These are phyloP conservation scores for Columba livia DNA, from an alignment of 2,113 vertebrate genomes.

Conservation along the genomic window DNA sequence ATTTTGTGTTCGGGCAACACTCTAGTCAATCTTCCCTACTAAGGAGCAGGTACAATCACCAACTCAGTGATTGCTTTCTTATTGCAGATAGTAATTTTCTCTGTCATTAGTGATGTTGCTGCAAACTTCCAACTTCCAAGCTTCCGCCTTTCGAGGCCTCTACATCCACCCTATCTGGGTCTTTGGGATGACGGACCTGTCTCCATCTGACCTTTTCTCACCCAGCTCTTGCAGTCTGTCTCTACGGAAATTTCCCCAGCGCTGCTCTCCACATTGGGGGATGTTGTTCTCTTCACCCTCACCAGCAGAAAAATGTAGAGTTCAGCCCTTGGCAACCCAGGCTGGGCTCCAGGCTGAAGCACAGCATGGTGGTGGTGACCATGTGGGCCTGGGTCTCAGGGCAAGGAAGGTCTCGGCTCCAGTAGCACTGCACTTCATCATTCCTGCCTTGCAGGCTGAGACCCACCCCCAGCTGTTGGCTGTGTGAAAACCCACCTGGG, in stretches of 20 bases:
- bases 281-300: not conserved
- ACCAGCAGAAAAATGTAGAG: not conserved
- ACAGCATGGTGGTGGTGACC: rapidly evolving
- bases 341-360: not conserved
- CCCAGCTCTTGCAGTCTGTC: not conserved
- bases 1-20: rapidly evolving
- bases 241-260: not conserved
- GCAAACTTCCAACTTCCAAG: not conserved
- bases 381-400: not conserved
- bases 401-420: not conserved
- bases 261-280: not conserved
- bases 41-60: not conserved
- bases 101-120: not conserved
- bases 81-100: not conserved
- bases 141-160: not conserved
- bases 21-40: not conserved
- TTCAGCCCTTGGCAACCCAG: not conserved
- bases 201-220: not conserved
- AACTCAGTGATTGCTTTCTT: not conserved
- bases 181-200: not conserved
- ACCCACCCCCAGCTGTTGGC: not conserved
- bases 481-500: not conserved
- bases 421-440: not conserved
- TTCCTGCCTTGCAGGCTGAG: not conserved
- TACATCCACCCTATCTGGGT: not conserved